Evolutionary conservation across 2,113 vertebrate genomes (phyloP).

Genomic region (Haliaeetus leucogaster): DNA sequence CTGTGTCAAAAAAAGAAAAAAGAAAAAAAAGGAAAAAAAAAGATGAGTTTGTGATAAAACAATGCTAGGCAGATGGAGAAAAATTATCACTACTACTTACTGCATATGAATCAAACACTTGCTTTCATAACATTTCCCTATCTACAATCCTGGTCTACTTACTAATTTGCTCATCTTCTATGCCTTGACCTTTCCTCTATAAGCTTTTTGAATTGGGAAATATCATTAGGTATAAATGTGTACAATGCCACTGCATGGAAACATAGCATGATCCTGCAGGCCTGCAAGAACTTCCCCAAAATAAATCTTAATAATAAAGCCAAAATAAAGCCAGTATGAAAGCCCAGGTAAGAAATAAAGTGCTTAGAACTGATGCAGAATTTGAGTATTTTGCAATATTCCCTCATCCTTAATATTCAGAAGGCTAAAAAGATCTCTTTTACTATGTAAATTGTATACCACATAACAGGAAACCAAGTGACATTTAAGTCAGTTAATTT

Average conservation of each 20-base stretch:
- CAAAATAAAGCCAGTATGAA: neutral
- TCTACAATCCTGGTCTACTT: neutral
- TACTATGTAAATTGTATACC: neutral
- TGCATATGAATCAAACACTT: neutral
- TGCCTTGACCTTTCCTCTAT: neutral
- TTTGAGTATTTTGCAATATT: neutral
- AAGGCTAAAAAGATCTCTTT: neutral
- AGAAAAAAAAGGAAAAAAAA: neutral
- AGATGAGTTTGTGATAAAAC: neutral
- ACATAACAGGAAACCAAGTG: neutral
- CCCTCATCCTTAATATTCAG: neutral
- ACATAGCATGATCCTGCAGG: neutral
- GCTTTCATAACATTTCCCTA: neutral
- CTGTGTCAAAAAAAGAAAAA: too few species aligned
- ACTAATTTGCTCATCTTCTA: neutral
- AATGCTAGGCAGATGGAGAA: neutral
- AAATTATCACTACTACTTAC: neutral
- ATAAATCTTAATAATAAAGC: neutral
- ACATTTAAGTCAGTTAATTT: slow-evolving; percentile 24
- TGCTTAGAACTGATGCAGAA: neutral
- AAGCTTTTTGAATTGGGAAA: neutral
- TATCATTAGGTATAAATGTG: neutral
- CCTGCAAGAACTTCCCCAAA: neutral
- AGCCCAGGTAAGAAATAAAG: neutral
- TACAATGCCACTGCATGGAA: neutral